Conservation (phyloP, 2,797 vertebrate genomes). For the Loriculus beryllinus region DNA sequence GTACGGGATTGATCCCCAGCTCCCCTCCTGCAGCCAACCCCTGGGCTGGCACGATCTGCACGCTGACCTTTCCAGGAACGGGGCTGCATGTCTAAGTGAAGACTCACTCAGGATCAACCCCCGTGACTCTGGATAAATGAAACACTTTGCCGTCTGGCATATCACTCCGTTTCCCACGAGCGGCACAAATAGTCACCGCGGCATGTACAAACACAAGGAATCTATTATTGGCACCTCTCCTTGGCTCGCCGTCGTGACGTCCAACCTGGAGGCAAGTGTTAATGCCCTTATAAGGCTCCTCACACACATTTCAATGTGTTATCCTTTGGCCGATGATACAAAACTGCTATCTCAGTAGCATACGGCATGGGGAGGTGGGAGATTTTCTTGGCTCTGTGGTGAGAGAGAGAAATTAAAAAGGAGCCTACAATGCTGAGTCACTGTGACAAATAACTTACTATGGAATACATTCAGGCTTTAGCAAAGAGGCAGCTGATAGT, state of each 20-base stretch:
- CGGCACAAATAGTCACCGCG: constrained; percentile 61
- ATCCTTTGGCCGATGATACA: constrained; percentile 75
- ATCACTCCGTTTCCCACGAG: constrained; percentile 68
- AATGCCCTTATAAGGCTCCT: constrained; percentile 79
- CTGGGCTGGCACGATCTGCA: background rate
- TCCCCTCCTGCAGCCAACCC: background rate
- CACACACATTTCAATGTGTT: constrained; percentile 75
- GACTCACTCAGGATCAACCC: constrained; percentile 28
- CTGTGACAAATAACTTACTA: constrained; percentile 79
- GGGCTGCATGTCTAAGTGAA: constrained; percentile 11
- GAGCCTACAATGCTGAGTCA: constrained; percentile 85
- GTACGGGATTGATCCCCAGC: background rate
- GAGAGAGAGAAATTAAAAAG: constrained; percentile 79
- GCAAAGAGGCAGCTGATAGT: constrained; percentile 76
- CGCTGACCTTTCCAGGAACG: constrained; percentile 12
- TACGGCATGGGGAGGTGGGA: constrained; percentile 80
- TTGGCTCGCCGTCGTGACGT: constrained; percentile 77
- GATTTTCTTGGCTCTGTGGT: constrained; percentile 78
- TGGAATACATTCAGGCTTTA: constrained; percentile 78
- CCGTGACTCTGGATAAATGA: constrained; percentile 63
- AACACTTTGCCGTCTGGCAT: constrained; percentile 75
- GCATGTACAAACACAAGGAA: constrained; percentile 69
- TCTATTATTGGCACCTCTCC: constrained; percentile 76
- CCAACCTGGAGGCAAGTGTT: constrained; percentile 76
- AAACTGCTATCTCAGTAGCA: constrained; percentile 78